Conservation (phyloP, 64 coral and sea anemone species). For the Catalaphyllia jardinei region DNA sequence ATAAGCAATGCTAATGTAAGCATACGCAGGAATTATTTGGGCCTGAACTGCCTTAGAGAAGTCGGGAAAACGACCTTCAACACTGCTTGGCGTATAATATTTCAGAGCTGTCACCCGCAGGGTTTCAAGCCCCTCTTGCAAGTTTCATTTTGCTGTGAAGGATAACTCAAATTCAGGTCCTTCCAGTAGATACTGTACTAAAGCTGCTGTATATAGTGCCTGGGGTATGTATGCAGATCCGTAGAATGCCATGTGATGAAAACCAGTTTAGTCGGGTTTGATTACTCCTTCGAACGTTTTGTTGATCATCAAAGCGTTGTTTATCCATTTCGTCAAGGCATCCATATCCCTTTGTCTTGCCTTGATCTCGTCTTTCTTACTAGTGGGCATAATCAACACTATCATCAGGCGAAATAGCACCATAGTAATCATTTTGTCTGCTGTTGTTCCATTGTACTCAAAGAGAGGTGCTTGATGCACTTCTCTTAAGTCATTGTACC, state of each 20-base stretch:
- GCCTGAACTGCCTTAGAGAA: slow-evolving; percentile 29
- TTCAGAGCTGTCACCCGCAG: slow-evolving; percentile 24
- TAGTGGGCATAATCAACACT: slow-evolving; percentile 36
- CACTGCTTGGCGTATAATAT: slow-evolving; percentile 58
- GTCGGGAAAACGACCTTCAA: slow-evolving; percentile 49
- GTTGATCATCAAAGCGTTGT: slow-evolving; percentile 43
- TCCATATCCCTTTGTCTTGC: slow-evolving; percentile 54
- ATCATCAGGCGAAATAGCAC: slow-evolving; percentile 58
- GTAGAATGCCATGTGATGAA: slow-evolving; percentile 70
- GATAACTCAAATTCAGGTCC: slow-evolving; percentile 48
- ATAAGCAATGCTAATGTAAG: slow-evolving; percentile 23
- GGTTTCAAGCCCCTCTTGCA: slow-evolving; percentile 35
- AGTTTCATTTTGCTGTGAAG: background rate
- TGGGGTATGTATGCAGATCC: slow-evolving; percentile 51
- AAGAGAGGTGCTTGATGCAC: slow-evolving; percentile 27
- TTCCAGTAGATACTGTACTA: slow-evolving; percentile 26
- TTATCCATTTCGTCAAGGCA: slow-evolving; percentile 34
- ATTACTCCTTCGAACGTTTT: slow-evolving; percentile 53
- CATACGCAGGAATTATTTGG: slow-evolving; percentile 33
- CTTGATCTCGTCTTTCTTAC: background rate
- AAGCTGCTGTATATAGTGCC: slow-evolving; percentile 32
- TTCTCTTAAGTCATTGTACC: slow-evolving; percentile 62
- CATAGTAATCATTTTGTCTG: slow-evolving; percentile 65
- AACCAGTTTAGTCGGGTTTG: slow-evolving; percentile 73
- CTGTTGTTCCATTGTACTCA: slow-evolving; percentile 61